Evolutionary conservation across 2,797 vertebrate species (phyloP).

Genomic region (Spinus pinus): DNA sequence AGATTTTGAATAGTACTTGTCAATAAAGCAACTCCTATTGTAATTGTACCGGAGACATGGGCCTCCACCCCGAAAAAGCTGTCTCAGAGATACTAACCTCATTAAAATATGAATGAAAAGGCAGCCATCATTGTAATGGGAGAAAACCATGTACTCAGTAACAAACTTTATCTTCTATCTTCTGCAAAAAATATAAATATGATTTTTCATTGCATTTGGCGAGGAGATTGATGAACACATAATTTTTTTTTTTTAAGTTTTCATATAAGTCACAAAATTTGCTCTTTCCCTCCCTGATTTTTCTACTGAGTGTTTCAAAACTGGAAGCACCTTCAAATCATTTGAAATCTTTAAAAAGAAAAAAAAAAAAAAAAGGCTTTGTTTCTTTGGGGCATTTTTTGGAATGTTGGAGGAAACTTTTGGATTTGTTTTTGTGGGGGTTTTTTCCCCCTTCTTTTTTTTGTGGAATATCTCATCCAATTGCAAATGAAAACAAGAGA

Average conservation of each 20-base stretch:
- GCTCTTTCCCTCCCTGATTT: not conserved
- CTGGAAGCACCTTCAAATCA: not conserved
- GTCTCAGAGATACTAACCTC: slow-evolving; percentile 88
- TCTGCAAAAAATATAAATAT: slow-evolving; percentile 4
- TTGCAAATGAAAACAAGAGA: slow-evolving; percentile 43
- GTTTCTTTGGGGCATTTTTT: not conserved
- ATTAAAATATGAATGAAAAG: slow-evolving; percentile 92
- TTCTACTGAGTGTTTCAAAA: not conserved
- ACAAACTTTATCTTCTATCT: slow-evolving; percentile 65
- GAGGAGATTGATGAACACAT: not conserved
- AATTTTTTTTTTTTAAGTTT: not conserved
- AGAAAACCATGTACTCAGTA: slow-evolving; percentile 67
- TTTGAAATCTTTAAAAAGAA: not conserved
- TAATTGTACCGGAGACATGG: slow-evolving; percentile 74
- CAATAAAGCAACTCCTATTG: slow-evolving; percentile 90
- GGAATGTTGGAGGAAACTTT: not conserved
- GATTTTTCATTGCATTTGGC: not conserved
- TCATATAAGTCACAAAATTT: not conserved
- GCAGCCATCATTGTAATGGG: slow-evolving; percentile 81
- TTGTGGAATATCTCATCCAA: slow-evolving; percentile 11
- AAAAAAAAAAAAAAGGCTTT: not conserved
- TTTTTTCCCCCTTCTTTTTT: no score
- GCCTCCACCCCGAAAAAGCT: slow-evolving; percentile 80
- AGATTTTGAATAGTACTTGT: slow-evolving; percentile 89
- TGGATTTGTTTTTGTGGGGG: not conserved